Percentiles rank a stretch among this genome's conserved stretches.
These are phyloP conservation scores for Sterrhoptilus dennistouni DNA, from an alignment of 2,113 vertebrate genomes.

Conservation along the genomic window DNA sequence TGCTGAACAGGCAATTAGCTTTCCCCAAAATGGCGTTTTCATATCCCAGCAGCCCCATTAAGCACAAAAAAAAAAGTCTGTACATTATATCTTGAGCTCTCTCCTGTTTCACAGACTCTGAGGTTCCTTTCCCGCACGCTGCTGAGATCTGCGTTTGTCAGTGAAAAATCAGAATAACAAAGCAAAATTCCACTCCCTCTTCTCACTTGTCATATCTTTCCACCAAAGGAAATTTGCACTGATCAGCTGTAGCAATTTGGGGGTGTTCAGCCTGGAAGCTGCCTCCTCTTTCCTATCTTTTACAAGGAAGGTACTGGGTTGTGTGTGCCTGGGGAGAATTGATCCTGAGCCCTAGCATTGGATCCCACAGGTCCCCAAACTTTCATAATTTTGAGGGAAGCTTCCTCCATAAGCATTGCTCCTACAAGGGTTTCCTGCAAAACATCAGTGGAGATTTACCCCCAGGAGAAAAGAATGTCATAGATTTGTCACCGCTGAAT, in stretches of 20 bases:
- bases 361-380: neutral
- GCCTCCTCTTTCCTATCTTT: neutral
- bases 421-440: neutral
- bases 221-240: neutral
- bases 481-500: neutral
- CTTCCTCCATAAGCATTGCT: neutral
- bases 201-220: neutral
- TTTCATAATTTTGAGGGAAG: neutral
- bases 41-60: conserved; percentile 5
- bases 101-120: neutral
- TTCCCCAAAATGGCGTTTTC: conserved; percentile 33
- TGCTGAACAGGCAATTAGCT: conserved; percentile 53
- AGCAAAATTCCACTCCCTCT: neutral
- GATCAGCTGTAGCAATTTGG: conserved; percentile 4
- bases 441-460: neutral
- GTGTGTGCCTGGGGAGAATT: neutral
- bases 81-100: conserved; percentile 18
- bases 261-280: neutral
- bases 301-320: neutral
- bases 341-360: neutral
- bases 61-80: neutral
- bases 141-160: neutral
- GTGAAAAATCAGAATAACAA: conserved; percentile 45
- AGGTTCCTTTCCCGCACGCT: neutral
- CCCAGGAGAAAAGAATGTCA: neutral